Evolutionary conservation across 2,888 invertebrate genomes (phyloP).

Genomic region (Pollenia angustigena): DNA sequence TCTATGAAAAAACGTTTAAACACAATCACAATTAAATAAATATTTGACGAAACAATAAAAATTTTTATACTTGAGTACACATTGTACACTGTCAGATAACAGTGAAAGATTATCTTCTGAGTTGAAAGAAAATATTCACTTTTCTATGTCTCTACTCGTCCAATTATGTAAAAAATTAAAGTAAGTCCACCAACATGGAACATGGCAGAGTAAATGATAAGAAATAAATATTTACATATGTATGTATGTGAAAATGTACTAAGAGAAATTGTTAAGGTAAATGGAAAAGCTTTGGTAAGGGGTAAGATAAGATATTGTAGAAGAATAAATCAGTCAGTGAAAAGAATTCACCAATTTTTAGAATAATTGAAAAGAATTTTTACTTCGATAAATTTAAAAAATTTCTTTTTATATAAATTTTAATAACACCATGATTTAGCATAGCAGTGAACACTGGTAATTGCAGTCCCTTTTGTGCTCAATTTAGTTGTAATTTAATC

Average conservation of each 20-base stretch:
- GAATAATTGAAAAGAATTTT: too few relatives aligned
- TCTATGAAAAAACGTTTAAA: background rate
- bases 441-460: too few relatives aligned
- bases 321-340: too few relatives aligned
- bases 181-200: background rate
- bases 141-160: too few relatives aligned
- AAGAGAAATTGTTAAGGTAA: background rate
- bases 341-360: too few relatives aligned
- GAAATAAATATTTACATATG: constrained; percentile 6
- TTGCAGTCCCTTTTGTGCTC: too few relatives aligned
- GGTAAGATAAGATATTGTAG: too few relatives aligned
- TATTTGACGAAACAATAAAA: constrained; percentile 28
- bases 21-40: constrained; percentile 25
- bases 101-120: constrained; percentile 21
- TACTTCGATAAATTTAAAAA: too few relatives aligned
- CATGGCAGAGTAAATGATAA: background rate
- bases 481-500: too few relatives aligned
- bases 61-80: constrained; percentile 4
- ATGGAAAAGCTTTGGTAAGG: too few relatives aligned
- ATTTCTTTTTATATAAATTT: too few relatives aligned
- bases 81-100: constrained; percentile 43
- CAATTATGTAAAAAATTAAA: constrained; percentile 5
- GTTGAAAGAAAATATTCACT: background rate
- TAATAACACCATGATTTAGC: too few relatives aligned
- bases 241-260: background rate